Evolutionary conservation across 2,113 vertebrate genomes (phyloP).

Genomic region (Bubo scandiacus): DNA sequence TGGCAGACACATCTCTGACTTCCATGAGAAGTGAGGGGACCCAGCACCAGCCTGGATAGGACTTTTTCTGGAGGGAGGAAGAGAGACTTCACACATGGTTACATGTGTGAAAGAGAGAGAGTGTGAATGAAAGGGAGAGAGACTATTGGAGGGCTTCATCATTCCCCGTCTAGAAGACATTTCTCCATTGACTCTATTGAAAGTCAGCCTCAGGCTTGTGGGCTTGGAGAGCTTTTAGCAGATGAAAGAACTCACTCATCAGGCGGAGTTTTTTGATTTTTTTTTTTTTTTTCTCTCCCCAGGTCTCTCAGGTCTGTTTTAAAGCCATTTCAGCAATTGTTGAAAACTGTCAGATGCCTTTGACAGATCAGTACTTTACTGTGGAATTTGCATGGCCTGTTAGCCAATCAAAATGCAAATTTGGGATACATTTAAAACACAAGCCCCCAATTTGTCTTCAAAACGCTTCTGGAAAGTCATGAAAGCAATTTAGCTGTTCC

Average conservation of each 20-base stretch:
- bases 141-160: slow-evolving; percentile 14
- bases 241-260: slow-evolving; percentile 69
- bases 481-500: slow-evolving; percentile 67
- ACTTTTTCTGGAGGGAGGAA: background rate
- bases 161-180: slow-evolving; percentile 55
- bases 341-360: slow-evolving; percentile 72
- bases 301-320: slow-evolving; percentile 62
- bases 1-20: background rate
- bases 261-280: slow-evolving; percentile 22
- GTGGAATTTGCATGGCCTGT: slow-evolving; percentile 64
- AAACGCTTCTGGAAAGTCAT: slow-evolving; percentile 67
- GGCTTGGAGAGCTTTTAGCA: slow-evolving; percentile 42
- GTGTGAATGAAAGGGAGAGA: background rate
- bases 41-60: background rate
- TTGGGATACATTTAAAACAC: slow-evolving; percentile 70
- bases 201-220: slow-evolving; percentile 59
- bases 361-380: slow-evolving; percentile 71
- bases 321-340: slow-evolving; percentile 73
- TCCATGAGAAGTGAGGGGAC: background rate
- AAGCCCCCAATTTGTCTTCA: slow-evolving; percentile 70
- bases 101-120: background rate
- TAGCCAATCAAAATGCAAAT: slow-evolving; percentile 80
- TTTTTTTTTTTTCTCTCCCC: background rate
- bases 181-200: slow-evolving; percentile 66
- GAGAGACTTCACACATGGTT: no score